Evolutionary conservation across 1,140 invertebrate genomes (phyloP).

Genomic region (Caenorhabditis elegans): DNA sequence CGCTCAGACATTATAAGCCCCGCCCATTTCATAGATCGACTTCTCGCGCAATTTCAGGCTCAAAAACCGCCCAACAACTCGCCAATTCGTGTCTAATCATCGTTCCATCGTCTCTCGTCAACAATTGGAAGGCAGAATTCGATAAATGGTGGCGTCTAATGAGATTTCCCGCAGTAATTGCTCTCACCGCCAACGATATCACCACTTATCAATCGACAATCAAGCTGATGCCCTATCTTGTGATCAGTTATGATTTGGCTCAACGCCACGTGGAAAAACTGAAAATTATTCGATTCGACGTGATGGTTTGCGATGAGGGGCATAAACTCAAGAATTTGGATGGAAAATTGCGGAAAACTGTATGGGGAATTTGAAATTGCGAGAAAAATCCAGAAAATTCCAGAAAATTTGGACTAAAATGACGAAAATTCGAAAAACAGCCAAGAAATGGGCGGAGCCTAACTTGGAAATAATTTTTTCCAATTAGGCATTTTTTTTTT

Average conservation of each 20-base stretch:
- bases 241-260: conserved; percentile 46
- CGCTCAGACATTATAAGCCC: no score
- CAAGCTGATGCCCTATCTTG: conserved; percentile 30
- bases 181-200: neutral
- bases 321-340: conserved; percentile 38
- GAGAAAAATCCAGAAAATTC: no score
- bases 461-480: no score
- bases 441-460: no score
- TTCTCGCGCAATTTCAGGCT: neutral
- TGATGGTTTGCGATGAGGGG: conserved; percentile 43
- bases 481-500: no score
- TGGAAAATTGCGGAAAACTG: conserved; percentile 20
- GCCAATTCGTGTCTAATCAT: conserved; percentile 13
- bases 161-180: conserved; percentile 19
- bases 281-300: conserved; percentile 5
- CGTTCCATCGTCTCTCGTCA: conserved; percentile 39
- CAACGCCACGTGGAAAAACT: conserved; percentile 7
- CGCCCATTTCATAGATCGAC: no score
- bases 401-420: no score
- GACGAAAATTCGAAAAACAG: no score
- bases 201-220: neutral
- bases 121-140: conserved; percentile 45
- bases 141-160: conserved; percentile 31
- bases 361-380: neutral
- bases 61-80: neutral